Percentiles rank a stretch among this genome's conserved stretches.
Evolutionary conservation across 2,797 vertebrate genomes (phyloP).

Genomic region (Tragopan temminckii): DNA sequence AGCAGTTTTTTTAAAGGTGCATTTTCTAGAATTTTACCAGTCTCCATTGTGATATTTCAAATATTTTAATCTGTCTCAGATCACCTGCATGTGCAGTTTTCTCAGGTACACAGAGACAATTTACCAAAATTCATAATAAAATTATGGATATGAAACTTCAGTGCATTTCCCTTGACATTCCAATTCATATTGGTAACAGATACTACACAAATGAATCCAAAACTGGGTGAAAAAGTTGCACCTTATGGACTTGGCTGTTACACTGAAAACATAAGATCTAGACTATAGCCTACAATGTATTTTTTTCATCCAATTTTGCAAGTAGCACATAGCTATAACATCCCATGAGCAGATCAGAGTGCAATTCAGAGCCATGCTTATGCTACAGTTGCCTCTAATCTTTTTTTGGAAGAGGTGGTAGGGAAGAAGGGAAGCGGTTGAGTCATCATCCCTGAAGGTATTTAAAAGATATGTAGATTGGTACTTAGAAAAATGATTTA

Average conservation of each 20-base stretch:
- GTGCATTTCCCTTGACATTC: not conserved
- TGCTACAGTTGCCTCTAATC: not conserved
- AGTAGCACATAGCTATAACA: not conserved
- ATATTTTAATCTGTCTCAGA: not conserved
- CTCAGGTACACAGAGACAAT: not conserved
- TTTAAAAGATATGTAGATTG: too few relatives aligned
- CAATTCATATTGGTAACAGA: not conserved
- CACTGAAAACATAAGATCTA: not conserved
- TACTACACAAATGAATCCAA: not conserved
- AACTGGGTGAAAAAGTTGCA: not conserved
- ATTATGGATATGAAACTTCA: not conserved
- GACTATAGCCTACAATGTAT: not conserved
- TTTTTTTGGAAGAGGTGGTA: not conserved
- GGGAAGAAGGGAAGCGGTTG: not conserved
- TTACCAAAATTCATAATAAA: not conserved
- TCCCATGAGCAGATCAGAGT: not conserved
- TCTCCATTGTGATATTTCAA: not conserved
- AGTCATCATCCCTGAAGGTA: too few relatives aligned
- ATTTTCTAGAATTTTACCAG: not conserved
- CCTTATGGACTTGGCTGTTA: not conserved
- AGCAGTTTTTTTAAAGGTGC: not conserved
- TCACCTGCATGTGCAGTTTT: not conserved
- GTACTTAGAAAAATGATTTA: not conserved
- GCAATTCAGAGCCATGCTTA: not conserved
- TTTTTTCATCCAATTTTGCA: not conserved